Evolutionary conservation across 2,888 invertebrate species (phyloP), one percentile per base, ranked within the genome.

Genomic region (Hoplodrina blanda): DNA sequence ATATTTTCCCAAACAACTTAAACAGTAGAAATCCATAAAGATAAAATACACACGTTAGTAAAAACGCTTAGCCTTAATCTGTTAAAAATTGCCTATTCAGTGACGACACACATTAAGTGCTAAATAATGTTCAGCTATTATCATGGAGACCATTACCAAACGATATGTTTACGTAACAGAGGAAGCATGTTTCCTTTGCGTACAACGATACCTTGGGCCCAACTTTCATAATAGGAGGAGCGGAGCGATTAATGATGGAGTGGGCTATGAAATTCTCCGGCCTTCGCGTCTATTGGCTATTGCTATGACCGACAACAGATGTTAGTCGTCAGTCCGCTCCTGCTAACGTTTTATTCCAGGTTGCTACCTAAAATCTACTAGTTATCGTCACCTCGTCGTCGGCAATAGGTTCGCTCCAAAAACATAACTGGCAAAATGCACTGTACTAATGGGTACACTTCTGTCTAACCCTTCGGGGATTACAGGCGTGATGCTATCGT

Each of bases 121-220:
- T 61, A 81, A 69, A 78, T 83, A 83, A 83, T 82, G 73, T 76
- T 74, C 55, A 19, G 19, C 60, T 72, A 78, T 82, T 78, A 82
- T 78, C 69, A 78, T 63, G n/a, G 54, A 62, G 66, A 60, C 72
- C 68, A 81, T 83, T 83, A 78, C 66, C 50, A 78, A 75, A 80
- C 63, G 70, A 69, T 78, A 82, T 54, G 73, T 78, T 80, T 61
- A 66, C 61, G 62, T 62, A 73, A 69, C 53, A 15, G 62, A 67
- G 76, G 82, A 85, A 84, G 77, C 59, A 55, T 61, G 76, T 72
- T 84, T 87, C 83, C 82, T 82, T 83, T 78, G 82, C 69, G 52
- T 52, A 64, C 59, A 49, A 60, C 10, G 44, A 52, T 59, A 65
- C 61, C 8, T 49, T 20, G 46, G 44, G 50, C 30, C 50, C 55